Evolutionary conservation across 2,113 vertebrate species (phyloP).

Genomic region (Ophthalmolycus amberensis): DNA sequence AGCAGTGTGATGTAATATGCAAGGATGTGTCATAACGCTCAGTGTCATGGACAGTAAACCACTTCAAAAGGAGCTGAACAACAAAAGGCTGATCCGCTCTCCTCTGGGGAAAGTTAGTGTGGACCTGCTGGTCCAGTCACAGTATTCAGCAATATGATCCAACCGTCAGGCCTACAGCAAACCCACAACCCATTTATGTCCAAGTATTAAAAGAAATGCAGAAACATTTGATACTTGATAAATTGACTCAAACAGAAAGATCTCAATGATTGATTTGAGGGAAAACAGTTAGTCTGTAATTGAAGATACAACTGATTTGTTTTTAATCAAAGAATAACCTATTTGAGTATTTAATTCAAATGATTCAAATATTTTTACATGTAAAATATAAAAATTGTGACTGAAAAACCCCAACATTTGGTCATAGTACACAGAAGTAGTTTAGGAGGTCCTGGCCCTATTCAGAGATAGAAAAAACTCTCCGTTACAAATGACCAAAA

Average conservation of each 20-base stretch:
- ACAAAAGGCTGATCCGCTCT: not conserved
- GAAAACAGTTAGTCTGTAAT: not conserved
- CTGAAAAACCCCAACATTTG: not conserved
- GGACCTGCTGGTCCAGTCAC: conserved; percentile 19
- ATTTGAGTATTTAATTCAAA: conserved; percentile 8
- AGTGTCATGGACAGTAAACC: conserved; percentile 16
- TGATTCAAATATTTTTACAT: conserved; percentile 8
- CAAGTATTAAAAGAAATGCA: not conserved
- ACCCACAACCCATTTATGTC: not conserved
- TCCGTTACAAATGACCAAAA: not conserved
- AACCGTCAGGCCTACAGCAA: not conserved
- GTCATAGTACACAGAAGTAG: conserved; percentile 4
- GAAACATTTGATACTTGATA: not conserved
- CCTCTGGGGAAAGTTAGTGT: conserved; percentile 17
- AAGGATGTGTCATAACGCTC: conserved; percentile 19
- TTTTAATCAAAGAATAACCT: conserved; percentile 15
- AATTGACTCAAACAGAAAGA: not conserved
- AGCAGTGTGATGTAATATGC: conserved; percentile 56
- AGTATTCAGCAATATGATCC: conserved; percentile 8
- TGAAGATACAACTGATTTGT: conserved; percentile 9
- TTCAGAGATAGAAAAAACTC: not conserved
- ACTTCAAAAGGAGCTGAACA: conserved; percentile 13
- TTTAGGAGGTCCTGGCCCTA: not conserved
- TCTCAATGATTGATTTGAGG: not conserved
- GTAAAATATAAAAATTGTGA: not conserved